Evolutionary conservation across 1,140 invertebrate genomes (phyloP).

Genomic region (Homarus americanus): DNA sequence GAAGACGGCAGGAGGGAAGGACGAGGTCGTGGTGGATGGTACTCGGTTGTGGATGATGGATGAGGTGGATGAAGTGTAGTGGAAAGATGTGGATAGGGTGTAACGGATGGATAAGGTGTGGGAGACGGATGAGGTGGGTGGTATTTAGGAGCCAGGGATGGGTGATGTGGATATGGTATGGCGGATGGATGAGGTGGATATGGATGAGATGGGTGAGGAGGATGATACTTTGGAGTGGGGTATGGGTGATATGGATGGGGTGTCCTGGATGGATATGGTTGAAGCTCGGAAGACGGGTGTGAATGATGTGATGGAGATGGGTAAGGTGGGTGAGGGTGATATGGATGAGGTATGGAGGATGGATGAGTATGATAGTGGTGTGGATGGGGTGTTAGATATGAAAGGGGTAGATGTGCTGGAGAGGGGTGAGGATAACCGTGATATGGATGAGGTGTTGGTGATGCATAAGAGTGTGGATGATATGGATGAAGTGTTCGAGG

Average conservation of each 20-base stretch:
- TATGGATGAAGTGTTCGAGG: conserved; percentile 3
- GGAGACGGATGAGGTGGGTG: no score
- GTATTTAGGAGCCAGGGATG: no score
- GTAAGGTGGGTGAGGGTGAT: background rate
- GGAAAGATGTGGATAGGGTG: background rate
- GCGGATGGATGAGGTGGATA: background rate
- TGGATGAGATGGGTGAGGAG: background rate
- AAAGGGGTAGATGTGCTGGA: background rate
- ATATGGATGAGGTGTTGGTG: background rate
- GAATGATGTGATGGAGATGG: background rate
- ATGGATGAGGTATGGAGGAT: conserved; percentile 10
- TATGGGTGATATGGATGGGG: background rate
- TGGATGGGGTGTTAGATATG: conserved; percentile 17
- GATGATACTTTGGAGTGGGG: no score
- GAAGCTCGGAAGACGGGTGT: no score
- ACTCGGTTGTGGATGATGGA: conserved; percentile 27
- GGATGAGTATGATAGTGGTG: background rate
- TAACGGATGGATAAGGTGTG: background rate
- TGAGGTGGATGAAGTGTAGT: background rate
- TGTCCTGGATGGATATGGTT: background rate
- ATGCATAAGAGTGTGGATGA: background rate
- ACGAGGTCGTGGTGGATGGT: conserved; percentile 1
- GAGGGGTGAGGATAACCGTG: background rate
- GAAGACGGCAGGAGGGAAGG: conserved; percentile 3
- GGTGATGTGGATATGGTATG: background rate